Evolutionary conservation across 2,113 vertebrate species (phyloP), one percentile per base, ranked within the genome.

Genomic region (Brachyhypopomus gauderio): DNA sequence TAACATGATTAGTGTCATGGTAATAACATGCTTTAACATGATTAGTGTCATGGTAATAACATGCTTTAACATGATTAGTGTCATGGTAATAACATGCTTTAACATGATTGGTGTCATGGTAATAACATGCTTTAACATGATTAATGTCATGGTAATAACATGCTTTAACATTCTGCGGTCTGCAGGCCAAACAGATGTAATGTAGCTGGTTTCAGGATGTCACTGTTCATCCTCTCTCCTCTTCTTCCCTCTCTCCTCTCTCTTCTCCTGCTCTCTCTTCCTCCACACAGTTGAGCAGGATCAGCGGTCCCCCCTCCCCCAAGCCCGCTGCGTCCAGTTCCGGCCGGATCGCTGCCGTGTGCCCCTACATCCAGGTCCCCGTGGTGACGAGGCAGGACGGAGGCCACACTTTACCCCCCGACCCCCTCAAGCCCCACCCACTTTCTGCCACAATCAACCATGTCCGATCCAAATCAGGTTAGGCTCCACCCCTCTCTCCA

Each of bases 321-420:
- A 97, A 98, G 84, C 94, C 96, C 0, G 94, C 94, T 17, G 73
- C 96, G 77, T 94, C 94, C 56, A 92, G 93, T 4, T 93, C 96
- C 3, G 97, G 97, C 83, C 94, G 98, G 0, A 95, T 99, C 2
- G 98, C 98, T 16, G 98, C 98, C 0, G 98, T 99, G 23, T 98
- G 96, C 19, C 98, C 97, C 2, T 98, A 98, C 75, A 97, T 98
- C 83, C 98, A 99, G 79, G 95, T 97, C 67, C 97, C 80, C 23
- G 25, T 96, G 1, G 94, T 94, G 69, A 91, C 92, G 48, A 86
- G 91, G 30, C 92, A 90, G 86, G 92, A 94, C 5, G 89, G 90
- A 23, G 93, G 92, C 86, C 95, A 93, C 0, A n/a, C 89, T 75
- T 84, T 95, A 41, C 95, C 95, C 0, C 94, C 94, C 0, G 98